Percentiles rank a stretch among this genome's conserved stretches.
Conservation (phyloP, 1,140 invertebrate species). For the Diachasmimorpha longicaudata region DNA sequence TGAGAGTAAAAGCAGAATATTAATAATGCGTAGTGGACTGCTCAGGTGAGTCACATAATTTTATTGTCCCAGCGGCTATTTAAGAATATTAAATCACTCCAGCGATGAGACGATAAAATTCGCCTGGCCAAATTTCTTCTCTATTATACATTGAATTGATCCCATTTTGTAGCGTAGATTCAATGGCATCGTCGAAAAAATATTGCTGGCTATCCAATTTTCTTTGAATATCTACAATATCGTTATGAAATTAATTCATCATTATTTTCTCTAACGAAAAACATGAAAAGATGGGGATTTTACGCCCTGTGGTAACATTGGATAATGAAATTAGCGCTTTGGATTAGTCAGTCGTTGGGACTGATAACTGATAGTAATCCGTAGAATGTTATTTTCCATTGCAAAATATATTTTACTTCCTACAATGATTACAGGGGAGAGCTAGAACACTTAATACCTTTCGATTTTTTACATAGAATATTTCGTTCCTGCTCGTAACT, state of each 20-base stretch:
- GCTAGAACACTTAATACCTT: no score
- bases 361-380: no score
- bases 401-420: no score
- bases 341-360: no score
- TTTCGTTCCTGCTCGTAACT: no score
- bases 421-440: no score
- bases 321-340: no score
- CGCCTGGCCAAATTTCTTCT: background rate
- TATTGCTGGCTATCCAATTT: background rate
- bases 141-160: background rate
- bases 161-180: background rate
- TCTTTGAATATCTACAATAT: background rate
- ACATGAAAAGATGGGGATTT: background rate
- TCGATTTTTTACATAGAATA: no score
- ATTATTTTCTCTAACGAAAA: background rate
- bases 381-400: no score
- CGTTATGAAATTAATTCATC: background rate
- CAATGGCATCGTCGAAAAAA: background rate
- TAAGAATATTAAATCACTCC: background rate
- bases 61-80: background rate
- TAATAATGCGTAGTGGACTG: background rate
- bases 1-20: background rate
- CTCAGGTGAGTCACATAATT: background rate
- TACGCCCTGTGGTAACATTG: no score
- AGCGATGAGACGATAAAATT: background rate